Conservation (phyloP, 2,113 vertebrate genomes). For the Spheniscus mendiculus region DNA sequence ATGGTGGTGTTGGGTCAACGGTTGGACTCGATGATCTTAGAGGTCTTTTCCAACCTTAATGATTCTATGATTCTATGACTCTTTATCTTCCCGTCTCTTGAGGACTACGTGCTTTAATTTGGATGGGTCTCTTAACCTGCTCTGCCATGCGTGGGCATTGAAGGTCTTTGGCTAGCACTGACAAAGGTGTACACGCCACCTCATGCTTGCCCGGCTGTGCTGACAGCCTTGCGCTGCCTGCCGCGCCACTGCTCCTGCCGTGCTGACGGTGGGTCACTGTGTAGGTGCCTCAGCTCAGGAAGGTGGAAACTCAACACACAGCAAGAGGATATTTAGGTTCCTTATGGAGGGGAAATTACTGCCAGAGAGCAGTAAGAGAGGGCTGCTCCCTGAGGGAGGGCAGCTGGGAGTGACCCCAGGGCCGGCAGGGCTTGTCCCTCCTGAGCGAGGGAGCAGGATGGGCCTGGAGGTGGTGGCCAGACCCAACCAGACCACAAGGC, state of each 20-base stretch:
- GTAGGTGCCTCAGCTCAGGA: neutral
- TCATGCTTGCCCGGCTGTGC: neutral
- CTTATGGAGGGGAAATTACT: neutral
- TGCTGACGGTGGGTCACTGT: too few relatives aligned
- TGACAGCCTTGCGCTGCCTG: neutral
- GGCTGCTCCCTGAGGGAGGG: neutral
- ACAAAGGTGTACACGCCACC: accelerated
- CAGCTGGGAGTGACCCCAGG: accelerated
- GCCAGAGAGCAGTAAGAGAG: neutral
- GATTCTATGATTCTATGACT: too few relatives aligned
- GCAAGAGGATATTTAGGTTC: neutral
- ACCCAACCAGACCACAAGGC: neutral
- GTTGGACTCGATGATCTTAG: too few relatives aligned
- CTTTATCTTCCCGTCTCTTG: neutral
- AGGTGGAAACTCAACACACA: neutral
- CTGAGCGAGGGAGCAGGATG: neutral
- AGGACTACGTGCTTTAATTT: neutral
- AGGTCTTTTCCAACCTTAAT: too few relatives aligned
- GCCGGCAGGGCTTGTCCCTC: neutral
- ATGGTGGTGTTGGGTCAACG: too few relatives aligned
- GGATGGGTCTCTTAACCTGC: neutral
- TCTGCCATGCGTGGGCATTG: accelerated
- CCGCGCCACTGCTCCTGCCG: accelerated
- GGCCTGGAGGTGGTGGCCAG: too few relatives aligned
- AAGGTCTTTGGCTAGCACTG: neutral